A percentile compares a stretch with the other conserved stretches of the same genome.
Evolutionary conservation across 2,797 vertebrate species (phyloP).

Genomic region (Eidolon dupreanum): DNA sequence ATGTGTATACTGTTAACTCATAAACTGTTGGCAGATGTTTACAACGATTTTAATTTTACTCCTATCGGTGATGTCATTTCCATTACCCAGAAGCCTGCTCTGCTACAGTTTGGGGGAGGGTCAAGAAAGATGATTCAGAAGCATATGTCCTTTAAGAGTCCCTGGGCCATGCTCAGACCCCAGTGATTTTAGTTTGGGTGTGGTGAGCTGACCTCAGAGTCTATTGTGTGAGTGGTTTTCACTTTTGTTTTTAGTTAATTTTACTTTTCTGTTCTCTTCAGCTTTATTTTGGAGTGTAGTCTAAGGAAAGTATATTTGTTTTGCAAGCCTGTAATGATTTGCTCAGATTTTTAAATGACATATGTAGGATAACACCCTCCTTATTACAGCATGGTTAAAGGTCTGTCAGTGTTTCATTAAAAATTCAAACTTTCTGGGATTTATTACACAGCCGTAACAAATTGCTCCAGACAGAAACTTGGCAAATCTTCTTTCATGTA

Average conservation of each 20-base stretch:
- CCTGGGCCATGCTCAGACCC: slow-evolving; percentile 52
- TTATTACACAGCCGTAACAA: slow-evolving; percentile 84
- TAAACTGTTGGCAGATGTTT: not conserved
- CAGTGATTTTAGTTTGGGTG: slow-evolving; percentile 76
- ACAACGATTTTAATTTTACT: not conserved
- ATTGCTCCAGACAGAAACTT: slow-evolving; percentile 85
- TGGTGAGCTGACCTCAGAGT: slow-evolving; percentile 82
- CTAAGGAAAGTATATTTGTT: slow-evolving; percentile 80
- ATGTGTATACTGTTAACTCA: not conserved
- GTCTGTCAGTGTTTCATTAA: slow-evolving; percentile 85
- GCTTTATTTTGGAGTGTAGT: slow-evolving; percentile 76
- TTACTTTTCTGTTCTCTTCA: slow-evolving; percentile 80
- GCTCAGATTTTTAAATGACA: slow-evolving; percentile 83
- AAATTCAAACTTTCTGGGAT: slow-evolving; percentile 85
- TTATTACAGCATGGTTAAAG: slow-evolving; percentile 82
- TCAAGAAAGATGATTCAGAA: slow-evolving; percentile 78
- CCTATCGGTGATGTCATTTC: slow-evolving; percentile 28
- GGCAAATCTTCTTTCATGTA: slow-evolving; percentile 80
- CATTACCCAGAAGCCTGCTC: slow-evolving; percentile 54
- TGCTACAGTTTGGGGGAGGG: slow-evolving; percentile 70
- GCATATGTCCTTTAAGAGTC: slow-evolving; percentile 56
- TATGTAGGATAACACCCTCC: slow-evolving; percentile 80
- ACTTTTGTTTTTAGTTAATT: slow-evolving; percentile 78
- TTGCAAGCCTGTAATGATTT: slow-evolving; percentile 75
- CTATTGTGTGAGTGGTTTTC: slow-evolving; percentile 78